A percentile compares a stretch with the other conserved stretches of the same genome.
Conservation (phyloP, 2,113 vertebrate genomes). For the Anoura caudifer region DNA sequence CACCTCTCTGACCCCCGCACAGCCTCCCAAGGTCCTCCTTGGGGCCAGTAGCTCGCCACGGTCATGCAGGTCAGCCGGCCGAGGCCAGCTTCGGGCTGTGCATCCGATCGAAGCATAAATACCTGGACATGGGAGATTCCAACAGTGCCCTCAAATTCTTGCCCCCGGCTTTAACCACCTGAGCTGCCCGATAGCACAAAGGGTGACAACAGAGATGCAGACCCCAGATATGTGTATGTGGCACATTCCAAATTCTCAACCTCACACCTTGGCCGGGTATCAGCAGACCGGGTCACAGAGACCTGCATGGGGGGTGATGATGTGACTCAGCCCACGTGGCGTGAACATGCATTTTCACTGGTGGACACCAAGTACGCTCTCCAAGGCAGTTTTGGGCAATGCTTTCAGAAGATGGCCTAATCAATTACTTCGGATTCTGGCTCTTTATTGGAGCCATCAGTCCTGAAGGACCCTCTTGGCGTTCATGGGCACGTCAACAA, state of each 20-base stretch:
- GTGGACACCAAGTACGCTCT: neutral
- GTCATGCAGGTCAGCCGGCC: neutral
- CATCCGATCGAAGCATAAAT: neutral
- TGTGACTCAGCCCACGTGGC: neutral
- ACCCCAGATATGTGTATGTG: fast-evolving
- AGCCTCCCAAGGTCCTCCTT: neutral
- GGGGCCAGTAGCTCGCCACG: neutral
- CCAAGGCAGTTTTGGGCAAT: neutral
- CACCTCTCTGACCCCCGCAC: fast-evolving
- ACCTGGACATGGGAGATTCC: neutral
- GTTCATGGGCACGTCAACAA: neutral
- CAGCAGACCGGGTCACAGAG: neutral
- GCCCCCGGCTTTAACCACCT: neutral
- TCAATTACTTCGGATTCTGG: neutral
- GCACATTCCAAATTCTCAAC: neutral
- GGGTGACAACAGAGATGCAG: fast-evolving
- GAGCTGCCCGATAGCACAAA: neutral
- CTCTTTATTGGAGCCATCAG: neutral
- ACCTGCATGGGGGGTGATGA: neutral
- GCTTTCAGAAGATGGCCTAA: neutral
- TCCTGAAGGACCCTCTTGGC: neutral
- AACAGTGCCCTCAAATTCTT: neutral
- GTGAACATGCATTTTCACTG: neutral
- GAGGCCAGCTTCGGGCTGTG: neutral
- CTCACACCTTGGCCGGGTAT: neutral